Base-by-base conservation (phyloP, 2,113 vertebrate genomes). In the Pelodiscus sinensis region DNA sequence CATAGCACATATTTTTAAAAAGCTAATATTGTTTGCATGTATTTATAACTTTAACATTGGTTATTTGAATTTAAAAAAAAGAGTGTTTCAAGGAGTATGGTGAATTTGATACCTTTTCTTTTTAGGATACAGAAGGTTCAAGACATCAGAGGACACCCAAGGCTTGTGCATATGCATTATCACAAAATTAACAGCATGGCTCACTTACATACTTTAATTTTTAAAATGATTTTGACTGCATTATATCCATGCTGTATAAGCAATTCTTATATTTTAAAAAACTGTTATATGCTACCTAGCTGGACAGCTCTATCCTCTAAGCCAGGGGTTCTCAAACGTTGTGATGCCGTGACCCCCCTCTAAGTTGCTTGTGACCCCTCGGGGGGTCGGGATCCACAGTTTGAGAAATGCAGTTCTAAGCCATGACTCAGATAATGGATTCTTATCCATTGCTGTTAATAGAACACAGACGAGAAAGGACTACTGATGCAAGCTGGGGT, bases 11-110 rank as follows among this genome's bases (percentile, higher is more conserved):
- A 44, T 55, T 79, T 29, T 22, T 8, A 0, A 77, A 80, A 77
- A 87, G 80, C 29, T 83, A 38, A 51, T 51, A 90, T 51, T 27
- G 57, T 50, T 71, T 19, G 2, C 79, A 84, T 75, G 2, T 44
- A 50, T 38, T 50, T 77, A 50, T 27, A 25, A 44, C 38, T 84
- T 86, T 14, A 81, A n/a, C 25, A 77, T 62, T 29, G 22, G 7
- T 51, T 62, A 78, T 73, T 85, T 35, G 60, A 38, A 87, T 65
- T 65, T 83, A 57, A 83, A 16, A 27, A 89, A 78, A 60, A 71
- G 5, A 77, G 4, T 55, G 80, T 79, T 80, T 22, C 44, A 52
- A 68, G 77, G 88, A 84, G 1, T 58, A 3, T 35, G 80, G 56
- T 80, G 77, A 35, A 79, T 54, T 79, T 31, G 52, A 79, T 55